phyloP scores from a whole-genome alignment of 2,888 invertebrate species.

The Adelphocoris suturalis region DNA sequence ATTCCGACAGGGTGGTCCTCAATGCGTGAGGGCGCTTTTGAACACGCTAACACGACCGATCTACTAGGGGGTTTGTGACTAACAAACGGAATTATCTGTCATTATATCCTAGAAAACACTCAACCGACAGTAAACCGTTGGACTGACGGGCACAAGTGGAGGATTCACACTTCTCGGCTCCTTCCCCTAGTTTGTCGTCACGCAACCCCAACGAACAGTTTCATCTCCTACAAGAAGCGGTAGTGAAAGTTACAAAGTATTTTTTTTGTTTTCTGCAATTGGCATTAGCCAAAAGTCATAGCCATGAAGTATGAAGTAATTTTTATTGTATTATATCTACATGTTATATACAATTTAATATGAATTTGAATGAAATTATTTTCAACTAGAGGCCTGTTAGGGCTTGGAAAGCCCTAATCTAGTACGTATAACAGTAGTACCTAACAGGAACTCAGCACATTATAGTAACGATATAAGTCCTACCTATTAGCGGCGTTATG shows the following conservation, averaged over 20 bases:
- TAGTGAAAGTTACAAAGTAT: neutral
- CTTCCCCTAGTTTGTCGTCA: neutral
- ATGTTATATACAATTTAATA: no score
- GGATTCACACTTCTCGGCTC: slow-evolving; percentile 20
- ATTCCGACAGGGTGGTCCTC: neutral
- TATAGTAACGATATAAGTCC: no score
- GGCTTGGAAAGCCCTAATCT: no score
- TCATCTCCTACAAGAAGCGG: neutral
- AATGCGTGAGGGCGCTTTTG: neutral
- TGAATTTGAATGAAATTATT: no score
- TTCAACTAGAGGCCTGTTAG: no score
- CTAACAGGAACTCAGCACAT: no score
- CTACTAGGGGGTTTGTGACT: neutral
- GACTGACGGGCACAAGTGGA: slow-evolving; percentile 33
- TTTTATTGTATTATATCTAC: no score
- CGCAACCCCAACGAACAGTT: slow-evolving; percentile 20
- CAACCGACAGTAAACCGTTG: neutral
- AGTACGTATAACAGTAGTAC: no score
- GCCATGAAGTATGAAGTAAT: no score
- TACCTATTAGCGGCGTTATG: no score
- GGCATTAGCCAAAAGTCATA: no score
- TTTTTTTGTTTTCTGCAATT: no score
- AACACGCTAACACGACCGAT: neutral
- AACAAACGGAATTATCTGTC: slow-evolving; percentile 43
- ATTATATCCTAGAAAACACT: neutral